These are phyloP conservation scores for Herminia tarsipennalis DNA, from an alignment of 2,888 invertebrate genomes.

Conservation along the genomic window DNA sequence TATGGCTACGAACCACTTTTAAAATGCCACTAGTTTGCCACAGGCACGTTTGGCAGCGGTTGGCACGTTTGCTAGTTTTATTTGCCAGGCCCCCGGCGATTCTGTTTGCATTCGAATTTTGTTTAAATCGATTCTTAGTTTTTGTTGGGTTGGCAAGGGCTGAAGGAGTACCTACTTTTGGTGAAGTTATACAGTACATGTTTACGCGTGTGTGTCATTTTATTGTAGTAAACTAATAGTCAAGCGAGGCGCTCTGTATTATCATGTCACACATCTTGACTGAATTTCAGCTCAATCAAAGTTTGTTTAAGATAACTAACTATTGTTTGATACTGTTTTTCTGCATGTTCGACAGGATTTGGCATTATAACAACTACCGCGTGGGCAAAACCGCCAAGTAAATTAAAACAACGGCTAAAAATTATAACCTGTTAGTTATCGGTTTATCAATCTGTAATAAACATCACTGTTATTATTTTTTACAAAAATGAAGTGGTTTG, in stretches of 20 bases:
- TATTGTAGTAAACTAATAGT: not conserved
- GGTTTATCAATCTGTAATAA: no score
- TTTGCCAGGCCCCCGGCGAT: slow-evolving; percentile 53
- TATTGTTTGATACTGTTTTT: no score
- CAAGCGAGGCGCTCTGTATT: not conserved
- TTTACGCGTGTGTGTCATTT: not conserved
- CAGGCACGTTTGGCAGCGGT: slow-evolving; percentile 64
- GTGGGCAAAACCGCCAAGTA: no score
- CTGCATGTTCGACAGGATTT: no score
- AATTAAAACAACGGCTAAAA: no score
- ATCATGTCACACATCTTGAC: no score
- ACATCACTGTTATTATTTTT: no score
- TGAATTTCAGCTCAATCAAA: no score
- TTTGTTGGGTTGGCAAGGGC: slow-evolving; percentile 30
- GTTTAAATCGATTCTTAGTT: slow-evolving; percentile 48
- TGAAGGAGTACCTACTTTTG: slow-evolving; percentile 26
- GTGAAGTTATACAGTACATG: slow-evolving; percentile 19
- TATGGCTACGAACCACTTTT: slow-evolving; percentile 65
- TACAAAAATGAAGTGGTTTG: no score
- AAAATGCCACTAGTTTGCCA: slow-evolving; percentile 74
- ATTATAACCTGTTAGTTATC: no score
- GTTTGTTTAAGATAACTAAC: no score
- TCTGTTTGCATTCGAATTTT: slow-evolving; percentile 55
- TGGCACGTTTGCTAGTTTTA: slow-evolving; percentile 65
- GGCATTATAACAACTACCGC: no score